Evolutionary conservation across 2,797 vertebrate species (phyloP).

Genomic region (Rhinogobio ventralis): DNA sequence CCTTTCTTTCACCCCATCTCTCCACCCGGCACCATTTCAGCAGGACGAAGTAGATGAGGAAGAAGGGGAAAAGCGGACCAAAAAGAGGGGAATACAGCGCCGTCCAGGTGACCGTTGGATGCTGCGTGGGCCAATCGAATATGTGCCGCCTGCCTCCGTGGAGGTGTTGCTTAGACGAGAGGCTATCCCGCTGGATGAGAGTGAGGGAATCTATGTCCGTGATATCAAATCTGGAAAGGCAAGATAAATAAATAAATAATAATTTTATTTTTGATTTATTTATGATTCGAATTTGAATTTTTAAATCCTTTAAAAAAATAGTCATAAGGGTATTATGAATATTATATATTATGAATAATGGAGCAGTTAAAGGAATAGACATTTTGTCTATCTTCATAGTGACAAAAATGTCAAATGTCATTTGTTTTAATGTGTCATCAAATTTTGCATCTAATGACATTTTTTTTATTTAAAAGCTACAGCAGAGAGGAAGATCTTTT

Average conservation of each 20-base stretch:
- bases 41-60: conserved; percentile 64
- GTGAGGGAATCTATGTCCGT: conserved; percentile 90
- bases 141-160: conserved; percentile 84
- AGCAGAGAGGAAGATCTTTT: background rate
- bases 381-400: background rate
- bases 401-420: too few species aligned
- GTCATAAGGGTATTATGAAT: background rate
- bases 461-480: background rate
- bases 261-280: background rate
- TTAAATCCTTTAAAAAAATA: background rate
- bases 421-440: background rate
- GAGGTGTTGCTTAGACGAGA: conserved; percentile 80
- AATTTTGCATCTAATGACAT: background rate
- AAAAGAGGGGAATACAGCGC: conserved; percentile 62
- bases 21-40: conserved; percentile 39
- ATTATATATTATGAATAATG: too few species aligned
- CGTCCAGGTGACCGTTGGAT: conserved; percentile 91
- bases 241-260: background rate
- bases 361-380: background rate
- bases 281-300: background rate
- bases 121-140: conserved; percentile 88
- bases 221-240: conserved; percentile 91
- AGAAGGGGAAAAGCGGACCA: conserved; percentile 58
- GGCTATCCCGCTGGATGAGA: conserved; percentile 88
- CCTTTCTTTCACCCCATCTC: conserved; percentile 30